phyloP scores from a whole-genome alignment of 1,140 invertebrate genomes.

The Coptotermes formosanus region DNA sequence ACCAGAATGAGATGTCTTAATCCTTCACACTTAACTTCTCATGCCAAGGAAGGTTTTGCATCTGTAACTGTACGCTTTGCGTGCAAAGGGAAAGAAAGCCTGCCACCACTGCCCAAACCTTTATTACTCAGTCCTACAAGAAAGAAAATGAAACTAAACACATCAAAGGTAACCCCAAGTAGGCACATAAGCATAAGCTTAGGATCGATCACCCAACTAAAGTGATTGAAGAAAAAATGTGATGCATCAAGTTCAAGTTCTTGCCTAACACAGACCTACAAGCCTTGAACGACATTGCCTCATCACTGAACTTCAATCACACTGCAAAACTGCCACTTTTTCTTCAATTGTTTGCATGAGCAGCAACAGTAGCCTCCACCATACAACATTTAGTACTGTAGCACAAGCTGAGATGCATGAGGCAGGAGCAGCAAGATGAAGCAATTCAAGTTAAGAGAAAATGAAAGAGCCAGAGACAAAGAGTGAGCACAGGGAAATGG shows the following conservation, averaged over 20 bases:
- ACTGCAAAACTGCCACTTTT: neutral
- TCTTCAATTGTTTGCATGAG: constrained; percentile 2
- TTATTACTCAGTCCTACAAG: neutral
- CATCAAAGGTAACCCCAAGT: neutral
- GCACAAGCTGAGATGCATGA: neutral
- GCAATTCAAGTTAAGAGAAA: neutral
- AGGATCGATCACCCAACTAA: neutral
- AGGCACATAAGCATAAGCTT: neutral
- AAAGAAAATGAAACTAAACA: neutral
- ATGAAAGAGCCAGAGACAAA: neutral
- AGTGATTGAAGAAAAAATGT: constrained; percentile 14
- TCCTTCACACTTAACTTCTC: neutral
- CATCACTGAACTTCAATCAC: neutral
- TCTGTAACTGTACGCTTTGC: neutral
- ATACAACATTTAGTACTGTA: neutral
- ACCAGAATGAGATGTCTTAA: neutral
- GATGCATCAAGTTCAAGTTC: neutral
- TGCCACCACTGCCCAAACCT: neutral
- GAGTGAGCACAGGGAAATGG: neutral
- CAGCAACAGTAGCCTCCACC: neutral
- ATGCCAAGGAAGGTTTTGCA: neutral
- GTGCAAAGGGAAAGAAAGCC: constrained; percentile 4
- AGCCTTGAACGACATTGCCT: neutral
- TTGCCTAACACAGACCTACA: neutral
- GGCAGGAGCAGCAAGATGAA: neutral